A percentile compares a stretch with the other conserved stretches of the same genome.
phyloP scores from a whole-genome alignment of 2,797 vertebrate genomes.

The Sciurus vulgaris region DNA sequence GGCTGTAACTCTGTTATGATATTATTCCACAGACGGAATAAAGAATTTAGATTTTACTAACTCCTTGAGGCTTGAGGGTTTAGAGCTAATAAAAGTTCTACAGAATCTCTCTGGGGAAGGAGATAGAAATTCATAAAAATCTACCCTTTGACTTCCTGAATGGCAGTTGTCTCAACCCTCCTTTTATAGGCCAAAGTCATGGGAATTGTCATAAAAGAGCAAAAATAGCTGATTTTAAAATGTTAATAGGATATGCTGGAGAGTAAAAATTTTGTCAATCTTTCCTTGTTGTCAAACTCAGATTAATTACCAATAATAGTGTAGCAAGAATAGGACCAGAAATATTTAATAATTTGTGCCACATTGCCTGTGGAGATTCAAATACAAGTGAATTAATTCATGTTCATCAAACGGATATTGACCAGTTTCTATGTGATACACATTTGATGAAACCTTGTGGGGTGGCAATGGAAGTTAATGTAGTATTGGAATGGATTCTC shows the following conservation, averaged over 20 bases:
- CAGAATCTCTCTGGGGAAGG: conserved; percentile 6
- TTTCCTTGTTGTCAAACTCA: neutral
- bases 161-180: neutral
- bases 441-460: neutral
- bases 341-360: neutral
- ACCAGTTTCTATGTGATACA: neutral
- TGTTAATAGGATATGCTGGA: neutral
- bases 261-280: neutral
- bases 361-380: neutral
- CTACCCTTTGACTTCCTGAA: conserved; percentile 43
- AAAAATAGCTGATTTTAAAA: conserved; percentile 13
- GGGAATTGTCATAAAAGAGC: neutral
- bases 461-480: neutral
- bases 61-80: conserved; percentile 41
- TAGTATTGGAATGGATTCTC: neutral
- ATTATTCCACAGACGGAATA: conserved; percentile 43
- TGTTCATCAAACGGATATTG: neutral
- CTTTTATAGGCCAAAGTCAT: conserved; percentile 9
- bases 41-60: conserved; percentile 59
- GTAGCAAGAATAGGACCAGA: neutral
- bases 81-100: conserved; percentile 57
- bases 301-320: neutral
- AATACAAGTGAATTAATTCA: neutral
- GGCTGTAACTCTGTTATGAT: neutral
- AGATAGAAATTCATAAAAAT: conserved; percentile 53